These are phyloP conservation scores for Mustela lutreola DNA, from an alignment of 2,113 vertebrate genomes.

Conservation along the genomic window DNA sequence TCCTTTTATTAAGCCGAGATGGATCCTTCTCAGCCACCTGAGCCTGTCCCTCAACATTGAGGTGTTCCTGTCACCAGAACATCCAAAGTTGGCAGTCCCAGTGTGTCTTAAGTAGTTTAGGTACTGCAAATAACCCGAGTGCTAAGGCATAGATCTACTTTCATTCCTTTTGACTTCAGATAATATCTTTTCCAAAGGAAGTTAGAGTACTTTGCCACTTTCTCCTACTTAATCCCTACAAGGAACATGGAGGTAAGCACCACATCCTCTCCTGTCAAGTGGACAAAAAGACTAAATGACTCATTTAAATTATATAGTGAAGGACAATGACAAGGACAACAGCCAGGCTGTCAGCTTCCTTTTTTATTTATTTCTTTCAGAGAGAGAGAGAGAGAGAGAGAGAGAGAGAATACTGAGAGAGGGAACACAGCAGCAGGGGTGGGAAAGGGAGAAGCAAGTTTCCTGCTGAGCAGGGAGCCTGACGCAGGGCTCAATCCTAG, in stretches of 20 bases:
- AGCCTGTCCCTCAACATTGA: constrained; percentile 13
- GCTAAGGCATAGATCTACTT: constrained; percentile 55
- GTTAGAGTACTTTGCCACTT: background rate
- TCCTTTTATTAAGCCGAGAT: constrained; percentile 28
- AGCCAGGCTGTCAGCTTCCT: background rate
- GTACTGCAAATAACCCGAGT: constrained; percentile 41
- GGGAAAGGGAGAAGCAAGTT: no score
- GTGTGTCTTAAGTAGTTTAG: background rate
- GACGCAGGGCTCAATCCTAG: no score
- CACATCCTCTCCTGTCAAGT: constrained; percentile 40
- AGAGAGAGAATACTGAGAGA: no score
- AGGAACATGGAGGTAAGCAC: constrained; percentile 31
- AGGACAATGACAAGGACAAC: background rate
- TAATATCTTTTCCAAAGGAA: constrained; percentile 25
- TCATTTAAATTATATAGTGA: constrained; percentile 35
- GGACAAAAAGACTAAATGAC: constrained; percentile 57
- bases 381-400: no score
- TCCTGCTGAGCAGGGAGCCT: no score
- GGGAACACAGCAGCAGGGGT: no score
- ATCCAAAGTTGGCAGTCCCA: background rate
- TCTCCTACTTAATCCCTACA: constrained; percentile 48
- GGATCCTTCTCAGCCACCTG: constrained; percentile 39
- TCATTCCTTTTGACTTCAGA: constrained; percentile 36
- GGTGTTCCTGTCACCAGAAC: constrained; percentile 10
- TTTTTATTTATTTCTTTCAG: no score